A percentile compares a stretch with the other conserved stretches of the same genome.
phyloP scores from a whole-genome alignment of 2,113 vertebrate genomes.

The Trichechus manatus region DNA sequence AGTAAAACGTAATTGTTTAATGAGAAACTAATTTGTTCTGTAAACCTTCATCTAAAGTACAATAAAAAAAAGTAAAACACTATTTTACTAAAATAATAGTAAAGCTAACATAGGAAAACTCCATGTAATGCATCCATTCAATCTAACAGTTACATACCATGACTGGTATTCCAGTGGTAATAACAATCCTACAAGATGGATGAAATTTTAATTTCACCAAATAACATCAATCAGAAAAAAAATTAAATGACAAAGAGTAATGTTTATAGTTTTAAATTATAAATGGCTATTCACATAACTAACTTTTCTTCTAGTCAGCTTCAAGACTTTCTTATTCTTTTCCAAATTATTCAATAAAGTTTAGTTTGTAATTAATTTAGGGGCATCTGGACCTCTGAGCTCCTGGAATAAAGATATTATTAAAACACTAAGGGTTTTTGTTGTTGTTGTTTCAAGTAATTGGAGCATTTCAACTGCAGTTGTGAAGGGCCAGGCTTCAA shows the following conservation, averaged over 20 bases:
- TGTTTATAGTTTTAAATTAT: constrained; percentile 63
- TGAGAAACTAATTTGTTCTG: no score
- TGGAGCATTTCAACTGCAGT: constrained; percentile 40
- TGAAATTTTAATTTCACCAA: constrained; percentile 70
- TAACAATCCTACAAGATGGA: constrained; percentile 19
- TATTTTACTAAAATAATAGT: not conserved
- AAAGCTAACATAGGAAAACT: not conserved
- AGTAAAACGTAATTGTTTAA: not conserved
- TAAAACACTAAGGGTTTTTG: constrained; percentile 17
- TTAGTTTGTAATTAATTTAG: constrained; percentile 72
- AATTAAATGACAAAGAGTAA: constrained; percentile 52
- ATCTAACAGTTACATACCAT: constrained; percentile 22
- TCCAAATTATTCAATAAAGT: constrained; percentile 65
- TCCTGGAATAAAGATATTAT: constrained; percentile 57
- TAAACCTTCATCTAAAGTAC: no score
- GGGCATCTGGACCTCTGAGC: constrained; percentile 40
- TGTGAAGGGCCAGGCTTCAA: not conserved
- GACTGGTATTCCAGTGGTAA: not conserved
- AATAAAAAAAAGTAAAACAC: not conserved
- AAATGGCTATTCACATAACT: constrained; percentile 51
- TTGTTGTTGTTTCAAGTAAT: constrained; percentile 56
- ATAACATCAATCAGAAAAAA: constrained; percentile 60
- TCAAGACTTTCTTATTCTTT: constrained; percentile 66
- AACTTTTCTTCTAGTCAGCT: constrained; percentile 54
- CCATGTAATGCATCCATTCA: not conserved